A percentile compares a stretch with the other conserved stretches of the same genome.
These are phyloP conservation scores for Megaceryle alcyon DNA, from an alignment of 2,797 vertebrate genomes.

Conservation along the genomic window DNA sequence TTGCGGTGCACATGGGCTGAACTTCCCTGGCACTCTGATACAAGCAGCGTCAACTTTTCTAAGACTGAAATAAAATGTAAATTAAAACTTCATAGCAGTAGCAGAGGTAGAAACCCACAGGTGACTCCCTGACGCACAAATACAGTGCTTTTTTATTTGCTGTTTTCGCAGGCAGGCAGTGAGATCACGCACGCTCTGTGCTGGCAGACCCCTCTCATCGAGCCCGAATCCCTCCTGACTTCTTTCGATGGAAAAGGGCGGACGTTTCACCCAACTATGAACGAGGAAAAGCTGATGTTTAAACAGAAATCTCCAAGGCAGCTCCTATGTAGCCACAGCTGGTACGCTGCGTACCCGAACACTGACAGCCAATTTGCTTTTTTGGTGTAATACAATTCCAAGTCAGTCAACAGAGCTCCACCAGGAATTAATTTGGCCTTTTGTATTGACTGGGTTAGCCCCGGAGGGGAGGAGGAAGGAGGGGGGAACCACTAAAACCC, in stretches of 20 bases:
- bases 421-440: not conserved
- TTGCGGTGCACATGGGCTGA: not conserved
- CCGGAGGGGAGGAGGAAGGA: not conserved
- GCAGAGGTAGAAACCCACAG: not conserved
- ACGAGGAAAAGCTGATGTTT: not conserved
- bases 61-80: not conserved
- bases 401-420: not conserved
- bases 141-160: not conserved
- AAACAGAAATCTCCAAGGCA: constrained; percentile 9
- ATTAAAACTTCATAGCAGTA: not conserved
- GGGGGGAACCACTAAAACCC: not conserved
- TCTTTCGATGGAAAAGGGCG: not conserved
- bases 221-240: not conserved
- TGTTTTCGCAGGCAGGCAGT: not conserved
- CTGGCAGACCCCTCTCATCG: not conserved
- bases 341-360: not conserved
- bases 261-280: not conserved
- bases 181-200: not conserved
- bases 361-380: not conserved
- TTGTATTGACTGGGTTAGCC: not conserved
- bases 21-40: not conserved
- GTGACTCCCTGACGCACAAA: not conserved
- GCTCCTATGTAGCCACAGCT: not conserved
- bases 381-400: not conserved
- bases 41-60: not conserved